Evolutionary conservation across 2,797 vertebrate species (phyloP).

Genomic region (Sebastiscus tertius): DNA sequence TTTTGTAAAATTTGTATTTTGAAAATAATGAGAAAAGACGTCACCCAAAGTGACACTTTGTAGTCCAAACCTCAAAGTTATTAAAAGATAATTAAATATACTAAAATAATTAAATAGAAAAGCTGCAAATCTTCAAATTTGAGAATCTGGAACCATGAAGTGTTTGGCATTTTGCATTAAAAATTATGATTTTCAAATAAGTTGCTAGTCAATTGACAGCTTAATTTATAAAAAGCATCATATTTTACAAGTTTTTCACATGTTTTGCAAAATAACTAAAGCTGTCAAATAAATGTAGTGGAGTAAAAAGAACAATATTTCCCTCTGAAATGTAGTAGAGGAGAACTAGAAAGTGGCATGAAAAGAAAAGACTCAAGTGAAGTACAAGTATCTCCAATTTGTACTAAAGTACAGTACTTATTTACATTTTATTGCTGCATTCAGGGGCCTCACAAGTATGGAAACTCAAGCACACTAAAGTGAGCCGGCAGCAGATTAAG

Average conservation of each 20-base stretch:
- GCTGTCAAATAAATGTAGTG: neutral
- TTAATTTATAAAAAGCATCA: neutral
- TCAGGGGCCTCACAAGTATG: neutral
- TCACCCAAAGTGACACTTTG: neutral
- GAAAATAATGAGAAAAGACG: too few relatives aligned
- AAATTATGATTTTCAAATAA: too few relatives aligned
- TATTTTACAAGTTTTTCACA: neutral
- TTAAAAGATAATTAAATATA: neutral
- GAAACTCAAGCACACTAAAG: neutral
- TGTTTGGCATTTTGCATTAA: neutral
- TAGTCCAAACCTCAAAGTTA: too few relatives aligned
- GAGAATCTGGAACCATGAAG: neutral
- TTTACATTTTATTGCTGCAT: neutral
- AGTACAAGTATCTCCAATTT: neutral
- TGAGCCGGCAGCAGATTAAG: conserved; percentile 39
- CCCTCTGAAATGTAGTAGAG: neutral
- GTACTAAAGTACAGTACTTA: too few relatives aligned
- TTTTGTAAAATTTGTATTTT: too few relatives aligned
- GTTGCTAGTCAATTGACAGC: too few relatives aligned
- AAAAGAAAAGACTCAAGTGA: neutral
- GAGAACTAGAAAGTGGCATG: neutral
- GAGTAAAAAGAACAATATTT: neutral
- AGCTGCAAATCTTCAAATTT: neutral
- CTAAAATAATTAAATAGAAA: neutral
- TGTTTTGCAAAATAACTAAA: neutral